Percentiles rank a stretch among this genome's conserved stretches.
Conservation (phyloP, 2,113 vertebrate genomes). For the Sinocyclocheilus grahami region DNA sequence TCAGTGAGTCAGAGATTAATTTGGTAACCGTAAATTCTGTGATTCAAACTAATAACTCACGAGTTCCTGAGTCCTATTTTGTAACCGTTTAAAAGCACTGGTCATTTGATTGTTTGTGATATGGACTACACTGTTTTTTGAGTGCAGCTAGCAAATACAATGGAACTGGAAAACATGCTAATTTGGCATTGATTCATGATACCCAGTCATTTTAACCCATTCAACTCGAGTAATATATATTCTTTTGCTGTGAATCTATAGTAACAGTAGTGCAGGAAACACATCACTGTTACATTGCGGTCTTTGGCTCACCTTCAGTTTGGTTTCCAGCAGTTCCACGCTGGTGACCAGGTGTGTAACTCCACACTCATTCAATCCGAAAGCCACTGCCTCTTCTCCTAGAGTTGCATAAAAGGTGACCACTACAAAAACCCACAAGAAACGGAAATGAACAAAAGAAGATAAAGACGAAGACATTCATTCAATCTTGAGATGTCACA, state of each 20-base stretch:
- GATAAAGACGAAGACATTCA: not conserved
- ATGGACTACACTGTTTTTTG: not conserved
- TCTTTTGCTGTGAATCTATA: not conserved
- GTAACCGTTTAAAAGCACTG: not conserved
- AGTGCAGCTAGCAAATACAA: not conserved
- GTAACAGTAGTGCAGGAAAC: not conserved
- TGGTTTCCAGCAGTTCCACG: constrained; percentile 87
- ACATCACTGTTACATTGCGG: not conserved
- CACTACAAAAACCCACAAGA: constrained; percentile 72
- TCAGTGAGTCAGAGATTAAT: not conserved
- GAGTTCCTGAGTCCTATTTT: not conserved
- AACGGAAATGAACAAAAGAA: constrained; percentile 14
- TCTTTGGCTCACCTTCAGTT: constrained; percentile 84
- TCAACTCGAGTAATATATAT: not conserved
- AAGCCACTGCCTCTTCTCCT: constrained; percentile 91
- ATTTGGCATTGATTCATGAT: not conserved
- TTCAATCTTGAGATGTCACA: not conserved
- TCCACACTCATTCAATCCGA: constrained; percentile 90
- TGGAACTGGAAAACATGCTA: not conserved
- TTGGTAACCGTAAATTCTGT: not conserved
- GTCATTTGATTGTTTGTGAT: not conserved
- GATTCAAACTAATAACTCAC: not conserved
- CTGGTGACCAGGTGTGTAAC: constrained; percentile 92
- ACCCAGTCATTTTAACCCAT: not conserved
- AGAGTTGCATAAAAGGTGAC: constrained; percentile 96